Conservation (phyloP, 2,888 invertebrate genomes). For the Copidosoma aretas region DNA sequence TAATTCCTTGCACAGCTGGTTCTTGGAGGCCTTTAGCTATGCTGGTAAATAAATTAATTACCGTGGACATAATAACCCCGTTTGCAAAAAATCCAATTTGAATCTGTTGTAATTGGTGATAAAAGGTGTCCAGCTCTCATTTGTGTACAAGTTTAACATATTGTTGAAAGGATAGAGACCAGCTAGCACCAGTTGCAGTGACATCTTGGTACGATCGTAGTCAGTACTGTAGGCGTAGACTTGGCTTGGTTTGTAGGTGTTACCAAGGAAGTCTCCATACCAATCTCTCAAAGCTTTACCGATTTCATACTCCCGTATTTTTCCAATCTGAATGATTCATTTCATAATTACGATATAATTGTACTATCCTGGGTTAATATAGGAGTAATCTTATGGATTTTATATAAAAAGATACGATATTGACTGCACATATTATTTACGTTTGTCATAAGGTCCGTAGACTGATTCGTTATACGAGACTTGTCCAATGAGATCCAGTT, state of each 20-base stretch:
- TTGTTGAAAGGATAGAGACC: constrained; percentile 43
- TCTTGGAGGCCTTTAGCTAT: no score
- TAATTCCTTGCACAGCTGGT: no score
- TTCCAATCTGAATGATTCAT: constrained; percentile 36
- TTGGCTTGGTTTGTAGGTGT: constrained; percentile 18
- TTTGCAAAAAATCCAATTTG: constrained; percentile 3
- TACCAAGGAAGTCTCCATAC: constrained; percentile 44
- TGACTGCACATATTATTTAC: constrained; percentile 56
- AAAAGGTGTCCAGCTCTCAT: constrained; percentile 44
- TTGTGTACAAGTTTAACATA: constrained; percentile 39
- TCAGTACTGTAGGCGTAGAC: constrained; percentile 45
- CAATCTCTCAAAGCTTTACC: constrained; percentile 43
- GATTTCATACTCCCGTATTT: constrained; percentile 44
- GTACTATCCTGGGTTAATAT: no score
- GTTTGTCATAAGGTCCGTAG: constrained; percentile 66
- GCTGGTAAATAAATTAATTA: not conserved
- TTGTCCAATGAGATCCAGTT: constrained; percentile 54
- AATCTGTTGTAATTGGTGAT: constrained; percentile 39
- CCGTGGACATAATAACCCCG: not conserved
- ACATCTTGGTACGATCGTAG: constrained; percentile 47
- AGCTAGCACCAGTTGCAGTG: constrained; percentile 46
- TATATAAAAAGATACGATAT: not conserved
- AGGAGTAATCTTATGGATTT: no score
- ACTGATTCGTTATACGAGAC: constrained; percentile 63
- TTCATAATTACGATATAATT: not conserved